phyloP scores from a whole-genome alignment of 2,797 vertebrate species.

The Ambastaia sidthimunki region DNA sequence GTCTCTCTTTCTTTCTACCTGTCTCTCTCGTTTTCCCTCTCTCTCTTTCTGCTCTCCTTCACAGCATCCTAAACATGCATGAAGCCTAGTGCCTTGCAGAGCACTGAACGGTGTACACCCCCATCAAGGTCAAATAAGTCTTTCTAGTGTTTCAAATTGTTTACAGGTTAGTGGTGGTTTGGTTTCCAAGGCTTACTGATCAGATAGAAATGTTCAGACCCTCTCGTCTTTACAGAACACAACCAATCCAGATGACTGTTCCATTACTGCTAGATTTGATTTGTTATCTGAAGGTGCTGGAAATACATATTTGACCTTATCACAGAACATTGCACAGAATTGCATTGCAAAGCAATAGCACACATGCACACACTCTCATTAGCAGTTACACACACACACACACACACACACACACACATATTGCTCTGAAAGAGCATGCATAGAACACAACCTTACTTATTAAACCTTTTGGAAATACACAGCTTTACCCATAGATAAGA shows the following conservation, averaged over 20 bases:
- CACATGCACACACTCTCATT: slow-evolving; percentile 20
- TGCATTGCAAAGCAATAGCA: slow-evolving; percentile 32
- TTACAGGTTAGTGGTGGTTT: slow-evolving; percentile 25
- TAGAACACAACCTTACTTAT: background rate
- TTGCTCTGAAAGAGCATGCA: slow-evolving; percentile 19
- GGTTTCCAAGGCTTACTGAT: slow-evolving; percentile 23
- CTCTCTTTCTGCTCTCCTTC: slow-evolving; percentile 58
- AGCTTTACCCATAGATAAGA: slow-evolving; percentile 12
- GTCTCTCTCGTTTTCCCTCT: slow-evolving; percentile 15
- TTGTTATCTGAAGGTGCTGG: slow-evolving; percentile 33
- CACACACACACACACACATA: slow-evolving; percentile 11
- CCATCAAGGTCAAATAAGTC: slow-evolving; percentile 56
- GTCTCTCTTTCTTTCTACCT: slow-evolving; percentile 27
- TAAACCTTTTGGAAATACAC: background rate
- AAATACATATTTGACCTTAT: slow-evolving; percentile 56
- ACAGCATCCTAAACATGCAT: slow-evolving; percentile 66
- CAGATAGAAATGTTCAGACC: background rate
- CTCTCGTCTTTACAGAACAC: background rate
- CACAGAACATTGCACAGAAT: slow-evolving; percentile 35
- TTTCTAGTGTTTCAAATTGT: slow-evolving; percentile 25
- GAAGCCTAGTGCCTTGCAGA: slow-evolving; percentile 58
- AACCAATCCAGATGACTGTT: slow-evolving; percentile 3
- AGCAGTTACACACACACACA: slow-evolving; percentile 33
- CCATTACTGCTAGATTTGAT: background rate
- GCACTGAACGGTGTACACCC: slow-evolving; percentile 48